Conservation (phyloP, 2,797 vertebrate genomes). For the Loriculus beryllinus region DNA sequence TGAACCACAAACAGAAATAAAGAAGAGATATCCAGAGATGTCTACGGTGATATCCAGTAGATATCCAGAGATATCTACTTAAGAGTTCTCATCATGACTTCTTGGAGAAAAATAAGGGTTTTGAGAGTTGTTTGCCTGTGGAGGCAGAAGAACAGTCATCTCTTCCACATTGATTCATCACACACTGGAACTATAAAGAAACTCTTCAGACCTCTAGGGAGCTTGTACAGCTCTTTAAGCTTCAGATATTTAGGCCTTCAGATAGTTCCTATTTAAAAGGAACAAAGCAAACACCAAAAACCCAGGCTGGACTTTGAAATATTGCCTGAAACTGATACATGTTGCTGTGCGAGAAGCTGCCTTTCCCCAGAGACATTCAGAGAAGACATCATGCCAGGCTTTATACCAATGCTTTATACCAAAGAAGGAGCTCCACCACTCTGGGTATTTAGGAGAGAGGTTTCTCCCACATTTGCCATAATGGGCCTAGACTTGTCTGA, state of each 20-base stretch:
- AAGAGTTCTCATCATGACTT: neutral
- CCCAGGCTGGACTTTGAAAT: neutral
- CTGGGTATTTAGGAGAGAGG: rapidly evolving
- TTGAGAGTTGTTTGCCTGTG: neutral
- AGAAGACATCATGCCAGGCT: neutral
- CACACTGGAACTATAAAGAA: neutral
- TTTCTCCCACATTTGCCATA: neutral
- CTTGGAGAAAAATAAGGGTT: neutral
- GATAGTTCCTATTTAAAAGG: neutral
- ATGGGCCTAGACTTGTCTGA: neutral
- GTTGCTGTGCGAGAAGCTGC: neutral
- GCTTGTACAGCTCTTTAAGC: neutral
- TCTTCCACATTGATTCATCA: neutral
- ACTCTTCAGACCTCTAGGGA: neutral
- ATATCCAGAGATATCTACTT: neutral
- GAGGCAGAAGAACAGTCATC: neutral
- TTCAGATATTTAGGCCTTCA: neutral
- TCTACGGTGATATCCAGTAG: too few species aligned
- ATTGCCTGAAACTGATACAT: neutral
- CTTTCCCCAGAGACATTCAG: neutral
- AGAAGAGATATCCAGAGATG: neutral
- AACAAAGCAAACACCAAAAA: conserved; percentile 7
- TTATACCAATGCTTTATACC: neutral
- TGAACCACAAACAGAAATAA: neutral
- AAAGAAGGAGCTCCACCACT: neutral